These are phyloP conservation scores for Rafetus swinhoei DNA, from an alignment of 2,113 vertebrate genomes.

Conservation along the genomic window DNA sequence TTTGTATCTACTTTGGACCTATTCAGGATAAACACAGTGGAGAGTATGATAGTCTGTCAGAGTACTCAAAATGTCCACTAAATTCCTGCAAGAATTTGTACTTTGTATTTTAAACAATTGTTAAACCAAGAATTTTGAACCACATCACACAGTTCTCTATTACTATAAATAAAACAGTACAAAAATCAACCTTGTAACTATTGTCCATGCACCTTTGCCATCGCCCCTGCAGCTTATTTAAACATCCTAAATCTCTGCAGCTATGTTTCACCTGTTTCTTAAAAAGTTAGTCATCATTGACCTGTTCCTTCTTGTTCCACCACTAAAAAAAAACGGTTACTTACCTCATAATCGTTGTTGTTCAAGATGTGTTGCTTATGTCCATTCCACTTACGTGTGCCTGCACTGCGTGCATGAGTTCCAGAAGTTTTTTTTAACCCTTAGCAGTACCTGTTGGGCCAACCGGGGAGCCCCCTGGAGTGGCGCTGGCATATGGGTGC, in stretches of 20 bases:
- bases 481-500: too few relatives aligned
- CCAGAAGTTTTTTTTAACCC: too few relatives aligned
- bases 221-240: rapidly evolving
- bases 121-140: not conserved
- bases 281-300: not conserved
- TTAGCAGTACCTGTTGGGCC: too few relatives aligned
- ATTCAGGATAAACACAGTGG: not conserved
- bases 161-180: not conserved
- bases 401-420: too few relatives aligned
- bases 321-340: not conserved
- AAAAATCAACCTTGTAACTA: not conserved
- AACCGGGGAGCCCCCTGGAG: too few relatives aligned
- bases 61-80: not conserved
- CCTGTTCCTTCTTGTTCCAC: not conserved
- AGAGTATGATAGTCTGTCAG: not conserved
- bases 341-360: too few relatives aligned
- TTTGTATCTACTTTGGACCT: not conserved
- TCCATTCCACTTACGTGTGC: too few relatives aligned
- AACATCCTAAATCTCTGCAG: not conserved
- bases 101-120: not conserved
- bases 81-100: not conserved
- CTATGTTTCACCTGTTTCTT: not conserved
- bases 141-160: not conserved
- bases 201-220: not conserved
- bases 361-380: too few relatives aligned